Conservation (phyloP, 2,888 invertebrate genomes). For the Hymenopus coronatus region DNA sequence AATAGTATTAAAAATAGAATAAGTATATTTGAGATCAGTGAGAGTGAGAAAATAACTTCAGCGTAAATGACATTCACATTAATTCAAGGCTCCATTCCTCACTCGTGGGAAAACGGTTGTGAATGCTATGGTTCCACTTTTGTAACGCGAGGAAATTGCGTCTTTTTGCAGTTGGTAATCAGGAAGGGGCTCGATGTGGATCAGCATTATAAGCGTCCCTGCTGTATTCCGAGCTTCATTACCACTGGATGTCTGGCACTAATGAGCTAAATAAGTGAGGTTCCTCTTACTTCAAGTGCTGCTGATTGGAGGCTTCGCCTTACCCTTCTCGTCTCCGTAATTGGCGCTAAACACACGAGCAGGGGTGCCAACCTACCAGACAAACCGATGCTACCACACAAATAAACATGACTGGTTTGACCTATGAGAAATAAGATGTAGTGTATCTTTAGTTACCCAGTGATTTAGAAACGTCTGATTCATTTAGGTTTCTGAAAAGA, state of each 20-base stretch:
- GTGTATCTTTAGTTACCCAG: no score
- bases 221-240: not conserved
- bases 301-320: not conserved
- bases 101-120: not conserved
- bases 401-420: not conserved
- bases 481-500: no score
- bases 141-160: not conserved
- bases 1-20: no score
- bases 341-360: not conserved
- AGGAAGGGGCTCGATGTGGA: not conserved
- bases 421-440: no score
- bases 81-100: no score
- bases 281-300: not conserved
- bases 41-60: no score
- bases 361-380: not conserved
- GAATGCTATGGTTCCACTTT: not conserved
- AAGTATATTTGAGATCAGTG: no score
- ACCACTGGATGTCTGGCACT: not conserved
- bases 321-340: not conserved
- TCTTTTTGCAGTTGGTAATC: not conserved
- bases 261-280: not conserved
- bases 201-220: not conserved
- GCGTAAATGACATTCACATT: no score
- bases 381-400: not conserved
- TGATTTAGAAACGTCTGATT: no score